Base-by-base conservation (phyloP, 1,140 invertebrate genomes). In the Steinernema khuongi region DNA sequence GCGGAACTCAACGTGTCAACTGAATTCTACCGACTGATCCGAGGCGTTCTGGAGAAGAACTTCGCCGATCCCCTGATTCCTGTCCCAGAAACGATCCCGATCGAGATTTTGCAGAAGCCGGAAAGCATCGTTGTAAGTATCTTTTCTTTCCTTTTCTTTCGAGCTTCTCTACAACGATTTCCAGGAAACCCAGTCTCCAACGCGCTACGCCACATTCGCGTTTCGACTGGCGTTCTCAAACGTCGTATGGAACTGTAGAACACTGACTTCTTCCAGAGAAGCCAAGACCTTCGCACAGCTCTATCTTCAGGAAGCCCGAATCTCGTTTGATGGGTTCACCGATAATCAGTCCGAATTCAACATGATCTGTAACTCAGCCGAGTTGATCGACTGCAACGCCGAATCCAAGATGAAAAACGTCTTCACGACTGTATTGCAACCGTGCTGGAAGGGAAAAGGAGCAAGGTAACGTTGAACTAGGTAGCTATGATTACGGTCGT, bases 21-120 rank as follows among this genome's bases (percentile, higher is more conserved):
- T 22, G 87, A 90, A 18, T 93, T 96, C 84, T 97, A 96, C 85
- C 90, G 91, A 85, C 85, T 97, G 11, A 90, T 97, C 22, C 89
- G 92, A 67, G 94, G 94, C 28, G 87, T 98, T 26, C 87, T 99
- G 0, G 89, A 90, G 0, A 92, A 93, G 84, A 98, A 99, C 87
- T 90, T 98, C 44, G 94, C 93, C 18, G 95, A 99, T 86, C 89
- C 90, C 74, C 87, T 95, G 17, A 91, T 92, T 73, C 91, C 93
- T 28, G 72, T 78, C 83, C 79, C 86, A 87, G 31, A 79, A 28
- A 79, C 77, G 26, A 77, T 79, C 74, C 77, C 78, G 74, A 76
- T 77, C 22, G 79, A 74, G 66, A 67, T 80, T 26, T 69, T 86
- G 7, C 68, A 79, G 31, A 71, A 75, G 19, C 77, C 80, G 14